phyloP scores from a whole-genome alignment of 2,797 vertebrate genomes.

The Melanotaenia boesemani region DNA sequence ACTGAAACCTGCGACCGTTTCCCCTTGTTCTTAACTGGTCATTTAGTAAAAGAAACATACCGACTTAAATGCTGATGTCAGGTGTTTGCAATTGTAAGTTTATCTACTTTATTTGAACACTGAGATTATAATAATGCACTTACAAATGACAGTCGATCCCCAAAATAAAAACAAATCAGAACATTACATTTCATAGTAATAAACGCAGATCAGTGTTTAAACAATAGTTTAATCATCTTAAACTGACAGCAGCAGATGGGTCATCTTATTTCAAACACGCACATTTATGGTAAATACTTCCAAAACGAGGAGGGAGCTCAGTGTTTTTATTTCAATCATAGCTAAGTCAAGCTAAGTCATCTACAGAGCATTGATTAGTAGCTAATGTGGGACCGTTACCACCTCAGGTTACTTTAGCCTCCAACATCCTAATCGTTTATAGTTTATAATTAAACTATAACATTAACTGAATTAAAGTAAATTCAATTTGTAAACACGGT shows the following conservation, averaged over 20 bases:
- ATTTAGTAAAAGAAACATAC: neutral
- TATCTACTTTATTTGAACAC: neutral
- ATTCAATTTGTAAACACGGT: neutral
- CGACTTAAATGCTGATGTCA: neutral
- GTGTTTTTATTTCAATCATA: no score
- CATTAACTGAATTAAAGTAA: neutral
- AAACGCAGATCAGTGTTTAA: neutral
- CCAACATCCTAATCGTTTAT: rapidly evolving
- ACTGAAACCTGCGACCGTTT: no score
- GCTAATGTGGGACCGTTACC: neutral
- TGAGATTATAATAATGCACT: no score
- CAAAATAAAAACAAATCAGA: neutral
- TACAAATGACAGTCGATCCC: no score
- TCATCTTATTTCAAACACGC: no score
- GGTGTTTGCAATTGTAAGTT: neutral
- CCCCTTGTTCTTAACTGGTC: no score
- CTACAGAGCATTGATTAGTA: neutral
- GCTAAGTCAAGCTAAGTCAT: no score
- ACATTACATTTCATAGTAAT: neutral
- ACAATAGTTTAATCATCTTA: neutral
- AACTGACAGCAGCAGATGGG: no score
- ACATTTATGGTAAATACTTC: no score
- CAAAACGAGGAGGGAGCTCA: no score
- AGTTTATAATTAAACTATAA: neutral
- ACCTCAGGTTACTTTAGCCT: neutral